These are phyloP conservation scores for Metacarcinus magister DNA, from an alignment of 2,888 invertebrate species.

Conservation along the genomic window DNA sequence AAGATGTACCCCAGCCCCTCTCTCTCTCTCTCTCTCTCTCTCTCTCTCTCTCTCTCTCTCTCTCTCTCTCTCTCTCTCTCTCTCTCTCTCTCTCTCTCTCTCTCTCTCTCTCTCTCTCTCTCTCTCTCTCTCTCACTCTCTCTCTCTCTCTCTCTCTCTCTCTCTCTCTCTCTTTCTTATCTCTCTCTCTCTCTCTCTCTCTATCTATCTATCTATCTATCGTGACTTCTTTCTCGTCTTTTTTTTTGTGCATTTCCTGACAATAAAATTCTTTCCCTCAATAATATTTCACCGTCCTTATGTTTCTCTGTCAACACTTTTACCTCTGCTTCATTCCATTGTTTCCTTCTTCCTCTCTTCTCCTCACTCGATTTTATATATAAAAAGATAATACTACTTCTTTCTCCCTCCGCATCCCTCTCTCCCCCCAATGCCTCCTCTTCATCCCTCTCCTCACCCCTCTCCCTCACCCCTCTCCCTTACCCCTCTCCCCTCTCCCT, in stretches of 20 bases:
- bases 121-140: not conserved
- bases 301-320: no score
- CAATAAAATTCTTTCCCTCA: no score
- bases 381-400: no score
- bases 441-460: no score
- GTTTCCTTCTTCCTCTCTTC: no score
- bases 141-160: not conserved
- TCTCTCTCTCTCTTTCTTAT: not conserved
- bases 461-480: no score
- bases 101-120: constrained; percentile 34
- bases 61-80: constrained; percentile 39
- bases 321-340: no score
- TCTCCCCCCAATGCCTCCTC: no score
- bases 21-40: not conserved
- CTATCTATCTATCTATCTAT: not conserved
- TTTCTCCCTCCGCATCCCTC: no score
- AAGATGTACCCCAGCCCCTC: not conserved
- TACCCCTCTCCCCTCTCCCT: no score
- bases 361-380: no score
- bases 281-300: no score
- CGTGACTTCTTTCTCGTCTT: not conserved
- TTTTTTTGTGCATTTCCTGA: not conserved
- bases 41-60: not conserved
- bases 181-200: constrained; percentile 39
- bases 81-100: constrained; percentile 39